These are phyloP conservation scores for Leptoteleia sp. DNA, from an alignment of 1,140 invertebrate genomes.

Conservation along the genomic window DNA sequence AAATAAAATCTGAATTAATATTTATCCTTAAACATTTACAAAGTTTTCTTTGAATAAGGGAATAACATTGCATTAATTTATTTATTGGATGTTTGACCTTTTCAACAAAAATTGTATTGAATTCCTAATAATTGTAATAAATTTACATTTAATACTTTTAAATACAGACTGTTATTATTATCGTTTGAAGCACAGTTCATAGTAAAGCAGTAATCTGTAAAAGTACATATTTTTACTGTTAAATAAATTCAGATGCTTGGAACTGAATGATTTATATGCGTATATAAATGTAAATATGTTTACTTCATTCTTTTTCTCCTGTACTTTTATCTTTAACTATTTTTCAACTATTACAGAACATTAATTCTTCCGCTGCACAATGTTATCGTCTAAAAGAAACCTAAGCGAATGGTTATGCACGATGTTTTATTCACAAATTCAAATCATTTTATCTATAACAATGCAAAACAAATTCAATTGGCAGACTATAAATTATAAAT, in stretches of 20 bases:
- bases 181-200: too few species aligned
- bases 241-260: slow-evolving; percentile 29
- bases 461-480: slow-evolving; percentile 61
- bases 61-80: too few species aligned
- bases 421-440: slow-evolving; percentile 65
- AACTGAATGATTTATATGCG: slow-evolving; percentile 38
- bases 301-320: slow-evolving; percentile 46
- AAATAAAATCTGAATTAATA: too few species aligned
- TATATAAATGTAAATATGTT: slow-evolving; percentile 54
- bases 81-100: too few species aligned
- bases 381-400: slow-evolving; percentile 45
- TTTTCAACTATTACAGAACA: slow-evolving; percentile 50
- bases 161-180: too few species aligned
- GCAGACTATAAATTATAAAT: slow-evolving; percentile 53
- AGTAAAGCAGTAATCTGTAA: too few species aligned
- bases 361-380: slow-evolving; percentile 45
- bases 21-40: too few species aligned
- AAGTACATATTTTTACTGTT: too few species aligned
- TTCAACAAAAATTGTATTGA: too few species aligned
- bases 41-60: too few species aligned
- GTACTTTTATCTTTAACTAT: slow-evolving; percentile 53
- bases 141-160: too few species aligned
- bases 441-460: slow-evolving; percentile 56
- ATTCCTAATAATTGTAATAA: too few species aligned
- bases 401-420: slow-evolving; percentile 39